Base-by-base conservation (phyloP, 1,140 invertebrate species). In the Patella vulgata region DNA sequence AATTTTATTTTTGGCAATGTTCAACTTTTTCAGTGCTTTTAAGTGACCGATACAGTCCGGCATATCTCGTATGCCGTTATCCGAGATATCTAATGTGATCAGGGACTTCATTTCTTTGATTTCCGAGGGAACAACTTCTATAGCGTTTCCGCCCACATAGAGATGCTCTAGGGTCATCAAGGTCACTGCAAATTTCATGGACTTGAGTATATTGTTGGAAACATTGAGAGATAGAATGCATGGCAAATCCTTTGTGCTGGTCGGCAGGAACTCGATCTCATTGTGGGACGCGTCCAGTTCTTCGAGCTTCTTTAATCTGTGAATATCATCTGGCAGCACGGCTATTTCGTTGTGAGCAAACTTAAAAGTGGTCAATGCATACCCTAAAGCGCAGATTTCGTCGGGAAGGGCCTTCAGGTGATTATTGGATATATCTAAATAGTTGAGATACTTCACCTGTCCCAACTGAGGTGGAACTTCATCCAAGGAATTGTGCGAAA, bases 401-500 rank as follows among this genome's bases (percentile, higher is more conserved):
- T 80, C 76, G 14, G 81, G 81, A 27, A 83, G 52, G 3, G 51
- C 54, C 62, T 78, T 80, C 3, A 82, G 71, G 14, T 72, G 63
- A 52, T 82, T 82, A 56, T 77, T 48, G 2, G 75, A 75, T 8
- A 77, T 47, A 44, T 82, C 70, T 23, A 82, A 59, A 48, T 74
- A 70, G 48, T 74, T 63, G 1, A 82, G 66, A 36, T 72, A 79
- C 23, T 71, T 73, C 3, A 82, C 66, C 52, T 63, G 62, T 0
- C 68, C 68, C 27, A 66, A 63, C 53, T 77, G 71, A 9, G 72
- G 65, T 12, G 80, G 80, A 40, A 83, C 61, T 43, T 79, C 80
- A 19, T 75, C 70, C 30, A 83, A 66, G 9, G 76, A 71, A 60
- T 82, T 81, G 36, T 77, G 62, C 21, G 78, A 78, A 12, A 83